phyloP scores from a whole-genome alignment of 2,113 vertebrate genomes.

The Phyllostomus discolor region DNA sequence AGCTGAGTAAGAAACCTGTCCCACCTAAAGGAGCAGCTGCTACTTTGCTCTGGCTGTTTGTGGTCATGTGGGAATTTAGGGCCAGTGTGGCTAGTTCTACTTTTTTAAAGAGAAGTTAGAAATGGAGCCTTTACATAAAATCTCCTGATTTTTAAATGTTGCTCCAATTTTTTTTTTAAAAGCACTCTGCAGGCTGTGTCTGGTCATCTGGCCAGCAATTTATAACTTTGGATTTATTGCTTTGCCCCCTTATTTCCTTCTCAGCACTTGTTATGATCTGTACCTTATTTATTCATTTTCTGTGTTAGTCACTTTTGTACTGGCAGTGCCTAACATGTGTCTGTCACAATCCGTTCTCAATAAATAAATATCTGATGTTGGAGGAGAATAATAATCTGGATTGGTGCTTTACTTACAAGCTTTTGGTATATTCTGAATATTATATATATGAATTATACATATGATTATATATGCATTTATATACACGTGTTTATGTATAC shows the following conservation, averaged over 20 bases:
- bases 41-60: neutral
- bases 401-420: neutral
- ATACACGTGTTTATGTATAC: neutral
- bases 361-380: conserved; percentile 1
- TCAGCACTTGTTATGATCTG: neutral
- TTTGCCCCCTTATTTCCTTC: neutral
- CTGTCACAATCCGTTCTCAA: neutral
- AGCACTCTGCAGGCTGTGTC: neutral
- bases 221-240: neutral
- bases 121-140: neutral
- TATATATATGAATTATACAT: neutral
- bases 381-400: neutral
- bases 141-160: neutral
- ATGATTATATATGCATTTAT: neutral
- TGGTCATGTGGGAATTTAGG: neutral
- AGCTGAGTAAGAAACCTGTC: neutral
- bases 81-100: neutral
- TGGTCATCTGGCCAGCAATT: neutral
- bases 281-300: neutral
- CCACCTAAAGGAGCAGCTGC: neutral
- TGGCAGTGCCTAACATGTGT: neutral
- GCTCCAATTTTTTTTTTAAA: neutral
- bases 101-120: neutral
- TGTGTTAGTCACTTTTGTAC: neutral
- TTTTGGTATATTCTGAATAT: neutral